Evolutionary conservation across 2,113 vertebrate genomes (phyloP), one percentile per base, ranked within the genome.

Genomic region (Nycticorax nycticorax): DNA sequence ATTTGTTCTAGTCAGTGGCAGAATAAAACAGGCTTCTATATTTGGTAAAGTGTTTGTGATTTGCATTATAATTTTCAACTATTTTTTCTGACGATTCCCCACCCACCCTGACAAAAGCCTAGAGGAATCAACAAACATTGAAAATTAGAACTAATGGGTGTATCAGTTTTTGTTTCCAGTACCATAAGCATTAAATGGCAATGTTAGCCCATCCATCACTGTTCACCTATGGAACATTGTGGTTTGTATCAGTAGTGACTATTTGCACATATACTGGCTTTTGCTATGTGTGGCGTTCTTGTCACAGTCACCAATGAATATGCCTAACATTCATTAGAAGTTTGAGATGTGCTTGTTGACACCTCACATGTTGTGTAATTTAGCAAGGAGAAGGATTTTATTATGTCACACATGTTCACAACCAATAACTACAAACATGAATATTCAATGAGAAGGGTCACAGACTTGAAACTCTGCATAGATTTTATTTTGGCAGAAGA

Each of bases 301-400:
- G 32, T 72, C 50, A n/a, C 24, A 41, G 18, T 43, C 63, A 50
- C 33, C 35, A 27, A 3, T 24, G 35, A 56, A n/a, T 19, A 21
- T 62, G 9, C 24, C 33, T 62, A 53, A 14, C 33, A 60, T 13
- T 81, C 22, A 26, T 81, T 17, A 82, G 26, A 75, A 63, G 5
- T 75, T 83, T 75, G n/a, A 91, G 19, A 37, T 78, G n/a, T 27
- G 8, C 14, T 78, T 81, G 24, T n/a, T 91, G 60, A 62, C 22
- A 53, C 8, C 15, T 67, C 16, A 21, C 14, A 73, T 0, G 0
- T 39, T 50, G 8, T 45, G 33, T 72, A 75, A 41, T 53, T 69
- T 88, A 63, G 35, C 56, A 82, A 81, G 50, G 12, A 50, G 18
- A 85, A 82, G 16, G 30, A 48, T 86, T 92, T 32, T 68, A 41